Percentiles rank a stretch among this genome's conserved stretches.
Evolutionary conservation across 2,797 vertebrate genomes (phyloP).

Genomic region (Microctenopoma stevenorrisi): DNA sequence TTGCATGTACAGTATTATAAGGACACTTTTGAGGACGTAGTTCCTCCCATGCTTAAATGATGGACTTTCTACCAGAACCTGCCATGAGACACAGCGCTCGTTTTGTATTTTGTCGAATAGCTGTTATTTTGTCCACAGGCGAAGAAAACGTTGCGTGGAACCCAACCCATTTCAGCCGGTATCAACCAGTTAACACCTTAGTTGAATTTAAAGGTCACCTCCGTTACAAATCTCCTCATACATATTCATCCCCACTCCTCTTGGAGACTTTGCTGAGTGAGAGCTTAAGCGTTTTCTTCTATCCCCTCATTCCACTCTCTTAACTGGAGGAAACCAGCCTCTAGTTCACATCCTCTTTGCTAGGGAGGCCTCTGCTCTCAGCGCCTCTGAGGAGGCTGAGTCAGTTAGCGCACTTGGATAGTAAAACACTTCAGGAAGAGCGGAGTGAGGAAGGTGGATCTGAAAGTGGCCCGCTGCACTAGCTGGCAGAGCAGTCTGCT

Average conservation of each 20-base stretch:
- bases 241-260: conserved; percentile 62
- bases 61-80: neutral
- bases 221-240: conserved; percentile 64
- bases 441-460: conserved; percentile 14
- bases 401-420: conserved; percentile 37
- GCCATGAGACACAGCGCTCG: neutral
- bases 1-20: conserved; percentile 7
- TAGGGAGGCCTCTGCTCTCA: conserved; percentile 7
- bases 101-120: conserved; percentile 14
- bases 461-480: conserved; percentile 42
- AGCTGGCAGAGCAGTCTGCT: conserved; percentile 41
- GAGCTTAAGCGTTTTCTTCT: conserved; percentile 61
- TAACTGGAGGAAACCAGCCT: conserved; percentile 54
- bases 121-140: conserved; percentile 25
- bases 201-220: conserved; percentile 71
- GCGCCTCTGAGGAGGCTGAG: conserved; percentile 46
- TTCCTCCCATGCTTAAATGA: conserved; percentile 2
- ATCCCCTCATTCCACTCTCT: conserved; percentile 45
- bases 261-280: conserved; percentile 44
- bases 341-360: conserved; percentile 34
- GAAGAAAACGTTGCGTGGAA: conserved; percentile 45
- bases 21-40: conserved; percentile 15
- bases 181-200: conserved; percentile 65
- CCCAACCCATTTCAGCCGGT: conserved; percentile 41
- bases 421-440: conserved; percentile 54